Percentiles rank a stretch among this genome's conserved stretches.
These are phyloP conservation scores for Jaculus jaculus DNA, from an alignment of 2,113 vertebrate species.

Conservation along the genomic window DNA sequence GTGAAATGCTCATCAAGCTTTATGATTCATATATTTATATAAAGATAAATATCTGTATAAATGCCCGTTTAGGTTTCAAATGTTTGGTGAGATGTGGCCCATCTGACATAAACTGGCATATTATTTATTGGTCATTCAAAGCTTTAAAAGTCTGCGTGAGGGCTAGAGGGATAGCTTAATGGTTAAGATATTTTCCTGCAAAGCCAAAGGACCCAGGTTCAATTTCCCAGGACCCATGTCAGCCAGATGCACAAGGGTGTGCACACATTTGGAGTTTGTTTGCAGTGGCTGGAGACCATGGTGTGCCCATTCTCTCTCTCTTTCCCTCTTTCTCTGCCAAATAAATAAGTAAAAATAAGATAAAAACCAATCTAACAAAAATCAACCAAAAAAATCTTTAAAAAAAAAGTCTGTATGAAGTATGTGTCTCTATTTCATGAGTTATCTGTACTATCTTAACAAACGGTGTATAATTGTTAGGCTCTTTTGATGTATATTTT, in stretches of 20 bases:
- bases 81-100: conserved; percentile 6
- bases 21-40: neutral
- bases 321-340: too few relatives aligned
- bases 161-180: too few relatives aligned
- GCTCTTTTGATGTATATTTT: conserved; percentile 39
- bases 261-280: too few relatives aligned
- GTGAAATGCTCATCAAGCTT: neutral
- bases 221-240: too few relatives aligned
- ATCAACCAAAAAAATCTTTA: too few relatives aligned
- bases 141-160: neutral
- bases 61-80: conserved; percentile 20
- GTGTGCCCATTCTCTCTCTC: too few relatives aligned
- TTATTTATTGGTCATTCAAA: conserved; percentile 39
- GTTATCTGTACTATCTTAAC: neutral
- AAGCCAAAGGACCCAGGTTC: too few relatives aligned
- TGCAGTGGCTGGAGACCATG: too few relatives aligned
- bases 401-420: neutral
- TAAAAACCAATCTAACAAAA: too few relatives aligned
- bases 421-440: conserved; percentile 1
- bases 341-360: too few relatives aligned
- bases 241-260: too few relatives aligned
- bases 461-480: conserved; percentile 34
- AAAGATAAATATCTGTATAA: conserved; percentile 18
- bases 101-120: neutral
- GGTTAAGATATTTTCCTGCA: too few relatives aligned